A percentile compares a stretch with the other conserved stretches of the same genome.
phyloP scores from a whole-genome alignment of 2,797 vertebrate species.

The Pangasius macronema region DNA sequence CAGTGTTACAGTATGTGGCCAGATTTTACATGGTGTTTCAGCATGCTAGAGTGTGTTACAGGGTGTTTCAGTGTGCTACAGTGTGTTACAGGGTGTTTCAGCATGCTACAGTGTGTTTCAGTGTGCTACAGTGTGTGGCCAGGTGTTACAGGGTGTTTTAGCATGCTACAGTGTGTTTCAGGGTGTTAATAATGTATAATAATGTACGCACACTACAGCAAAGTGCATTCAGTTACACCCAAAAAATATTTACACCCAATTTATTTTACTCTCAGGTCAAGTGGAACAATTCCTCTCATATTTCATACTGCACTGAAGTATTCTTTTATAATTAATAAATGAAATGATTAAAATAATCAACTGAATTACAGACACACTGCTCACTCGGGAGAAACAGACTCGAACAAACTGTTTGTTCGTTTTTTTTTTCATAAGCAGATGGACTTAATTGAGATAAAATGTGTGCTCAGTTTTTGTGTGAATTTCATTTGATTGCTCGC shows the following conservation, averaged over 20 bases:
- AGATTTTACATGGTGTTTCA: too few relatives aligned
- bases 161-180: too few relatives aligned
- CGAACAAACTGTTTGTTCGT: too few relatives aligned
- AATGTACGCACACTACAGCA: not conserved
- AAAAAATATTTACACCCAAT: not conserved
- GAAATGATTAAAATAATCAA: not conserved
- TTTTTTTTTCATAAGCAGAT: not conserved
- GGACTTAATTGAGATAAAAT: not conserved
- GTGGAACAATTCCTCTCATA: not conserved
- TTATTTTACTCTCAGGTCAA: not conserved
- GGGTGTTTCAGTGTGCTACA: too few relatives aligned
- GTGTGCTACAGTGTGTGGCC: too few relatives aligned
- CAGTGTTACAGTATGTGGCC: too few relatives aligned
- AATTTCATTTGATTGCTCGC: not conserved
- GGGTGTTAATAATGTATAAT: too few relatives aligned
- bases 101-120: too few relatives aligned
- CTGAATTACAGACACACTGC: not conserved
- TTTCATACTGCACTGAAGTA: not conserved
- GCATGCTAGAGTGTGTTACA: too few relatives aligned
- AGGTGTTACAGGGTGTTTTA: too few relatives aligned
- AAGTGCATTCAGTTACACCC: not conserved
- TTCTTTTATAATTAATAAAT: not conserved
- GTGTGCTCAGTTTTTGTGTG: not conserved
- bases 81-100: too few relatives aligned
- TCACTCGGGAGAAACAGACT: not conserved